A percentile compares a stretch with the other conserved stretches of the same genome.
These are phyloP conservation scores for Coleophora deauratella DNA, from an alignment of 2,888 invertebrate genomes.

Conservation along the genomic window DNA sequence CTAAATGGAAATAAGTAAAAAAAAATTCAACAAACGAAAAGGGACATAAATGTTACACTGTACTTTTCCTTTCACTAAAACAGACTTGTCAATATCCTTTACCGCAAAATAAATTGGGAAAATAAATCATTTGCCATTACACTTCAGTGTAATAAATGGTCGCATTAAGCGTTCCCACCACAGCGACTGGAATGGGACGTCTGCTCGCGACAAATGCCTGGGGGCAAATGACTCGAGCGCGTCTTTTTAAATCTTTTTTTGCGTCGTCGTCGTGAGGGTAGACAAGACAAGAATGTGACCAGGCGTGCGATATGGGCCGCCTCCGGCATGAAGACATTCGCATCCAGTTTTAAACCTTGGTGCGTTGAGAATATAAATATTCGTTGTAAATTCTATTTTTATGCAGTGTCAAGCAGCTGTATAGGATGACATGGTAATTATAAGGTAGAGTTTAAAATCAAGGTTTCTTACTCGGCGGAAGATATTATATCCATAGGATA, in stretches of 20 bases:
- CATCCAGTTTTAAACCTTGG: conserved; percentile 21
- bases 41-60: too few relatives aligned
- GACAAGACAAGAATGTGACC: conserved; percentile 50
- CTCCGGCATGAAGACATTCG: conserved; percentile 40
- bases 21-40: too few relatives aligned
- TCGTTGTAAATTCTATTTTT: conserved; percentile 1
- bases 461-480: too few relatives aligned
- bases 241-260: conserved; percentile 28
- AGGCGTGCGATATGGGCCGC: conserved; percentile 55
- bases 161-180: conserved; percentile 38
- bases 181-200: conserved; percentile 47
- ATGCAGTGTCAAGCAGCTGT: not conserved
- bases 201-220: conserved; percentile 38
- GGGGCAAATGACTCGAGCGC: conserved; percentile 30
- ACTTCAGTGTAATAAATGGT: conserved; percentile 33
- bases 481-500: too few relatives aligned
- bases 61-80: too few relatives aligned
- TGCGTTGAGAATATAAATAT: conserved; percentile 13
- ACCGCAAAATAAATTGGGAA: conserved; percentile 9
- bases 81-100: too few relatives aligned
- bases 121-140: conserved; percentile 20
- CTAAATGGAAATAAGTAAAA: too few relatives aligned
- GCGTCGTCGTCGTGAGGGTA: conserved; percentile 40
- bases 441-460: too few relatives aligned
- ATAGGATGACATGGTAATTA: too few relatives aligned